These are phyloP conservation scores for Ornithorhynchus anatinus DNA, from an alignment of 2,113 vertebrate genomes.

Conservation along the genomic window DNA sequence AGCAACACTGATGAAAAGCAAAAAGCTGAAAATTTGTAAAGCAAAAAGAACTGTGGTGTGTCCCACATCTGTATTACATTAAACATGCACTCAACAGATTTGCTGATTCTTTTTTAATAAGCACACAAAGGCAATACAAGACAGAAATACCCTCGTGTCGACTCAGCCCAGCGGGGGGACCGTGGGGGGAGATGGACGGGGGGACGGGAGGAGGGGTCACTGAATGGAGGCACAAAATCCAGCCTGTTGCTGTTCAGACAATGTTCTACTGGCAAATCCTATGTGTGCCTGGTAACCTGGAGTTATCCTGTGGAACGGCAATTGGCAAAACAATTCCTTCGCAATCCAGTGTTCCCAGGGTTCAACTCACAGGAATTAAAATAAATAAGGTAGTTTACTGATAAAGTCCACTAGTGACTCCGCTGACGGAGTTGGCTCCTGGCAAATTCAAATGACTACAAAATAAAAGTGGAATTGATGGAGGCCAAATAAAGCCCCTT, in stretches of 20 bases:
- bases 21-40: conserved; percentile 71
- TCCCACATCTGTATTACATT: conserved; percentile 78
- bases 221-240: conserved; percentile 3
- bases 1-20: conserved; percentile 73
- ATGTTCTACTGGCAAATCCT: background rate
- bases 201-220: conserved; percentile 15
- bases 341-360: background rate
- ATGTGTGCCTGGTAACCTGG: background rate
- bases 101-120: conserved; percentile 72
- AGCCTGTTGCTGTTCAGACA: background rate
- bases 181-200: conserved; percentile 50
- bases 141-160: conserved; percentile 64
- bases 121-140: conserved; percentile 64
- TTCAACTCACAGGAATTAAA: background rate
- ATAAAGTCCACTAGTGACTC: background rate
- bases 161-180: conserved; percentile 48
- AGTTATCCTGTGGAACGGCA: background rate
- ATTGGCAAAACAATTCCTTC: background rate
- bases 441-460: conserved; percentile 18
- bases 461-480: conserved; percentile 38
- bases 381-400: conserved; percentile 21
- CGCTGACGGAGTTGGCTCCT: conserved; percentile 5
- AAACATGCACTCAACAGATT: conserved; percentile 68
- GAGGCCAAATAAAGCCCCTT: background rate
- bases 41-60: conserved; percentile 57